Conservation (phyloP, 2,888 invertebrate species). For the Coronaproctus castanopsis region DNA sequence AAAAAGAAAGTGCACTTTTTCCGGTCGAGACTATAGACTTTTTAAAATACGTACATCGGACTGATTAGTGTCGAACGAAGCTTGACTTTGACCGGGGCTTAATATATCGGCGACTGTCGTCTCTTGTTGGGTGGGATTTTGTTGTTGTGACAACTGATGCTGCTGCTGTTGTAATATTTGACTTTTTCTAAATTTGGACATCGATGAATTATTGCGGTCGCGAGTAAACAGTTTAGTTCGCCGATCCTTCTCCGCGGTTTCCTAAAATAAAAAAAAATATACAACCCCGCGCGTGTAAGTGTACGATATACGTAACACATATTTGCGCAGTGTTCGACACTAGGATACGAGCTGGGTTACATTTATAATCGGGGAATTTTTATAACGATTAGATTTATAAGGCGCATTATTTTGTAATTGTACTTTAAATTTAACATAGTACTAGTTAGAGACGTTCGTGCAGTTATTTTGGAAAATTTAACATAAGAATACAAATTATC, state of each 20-base stretch:
- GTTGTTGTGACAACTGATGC: slow-evolving; percentile 26
- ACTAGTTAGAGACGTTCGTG: too few species aligned
- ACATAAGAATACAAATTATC: too few species aligned
- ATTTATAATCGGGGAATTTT: too few species aligned
- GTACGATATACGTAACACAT: background rate
- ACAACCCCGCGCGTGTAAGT: background rate
- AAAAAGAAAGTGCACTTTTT: too few species aligned
- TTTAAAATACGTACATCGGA: slow-evolving; percentile 9
- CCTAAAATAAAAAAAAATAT: slow-evolving; percentile 1
- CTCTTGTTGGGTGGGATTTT: slow-evolving; percentile 5
- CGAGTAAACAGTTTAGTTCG: slow-evolving; percentile 41
- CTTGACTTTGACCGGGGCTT: slow-evolving; percentile 13
- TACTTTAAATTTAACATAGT: too few species aligned
- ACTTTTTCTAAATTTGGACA: slow-evolving; percentile 40
- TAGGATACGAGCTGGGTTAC: too few species aligned
- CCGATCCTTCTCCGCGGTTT: slow-evolving; percentile 13
- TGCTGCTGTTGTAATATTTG: slow-evolving; percentile 20
- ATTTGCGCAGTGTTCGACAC: too few species aligned
- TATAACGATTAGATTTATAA: too few species aligned
- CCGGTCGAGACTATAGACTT: too few species aligned
- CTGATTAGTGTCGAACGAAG: slow-evolving; percentile 10
- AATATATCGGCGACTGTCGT: slow-evolving; percentile 6
- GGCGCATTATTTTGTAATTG: too few species aligned
- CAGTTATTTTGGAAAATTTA: too few species aligned
- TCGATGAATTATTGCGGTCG: slow-evolving; percentile 28